These are phyloP conservation scores for Noctua fimbriata DNA, from an alignment of 2,888 invertebrate species.

Conservation along the genomic window DNA sequence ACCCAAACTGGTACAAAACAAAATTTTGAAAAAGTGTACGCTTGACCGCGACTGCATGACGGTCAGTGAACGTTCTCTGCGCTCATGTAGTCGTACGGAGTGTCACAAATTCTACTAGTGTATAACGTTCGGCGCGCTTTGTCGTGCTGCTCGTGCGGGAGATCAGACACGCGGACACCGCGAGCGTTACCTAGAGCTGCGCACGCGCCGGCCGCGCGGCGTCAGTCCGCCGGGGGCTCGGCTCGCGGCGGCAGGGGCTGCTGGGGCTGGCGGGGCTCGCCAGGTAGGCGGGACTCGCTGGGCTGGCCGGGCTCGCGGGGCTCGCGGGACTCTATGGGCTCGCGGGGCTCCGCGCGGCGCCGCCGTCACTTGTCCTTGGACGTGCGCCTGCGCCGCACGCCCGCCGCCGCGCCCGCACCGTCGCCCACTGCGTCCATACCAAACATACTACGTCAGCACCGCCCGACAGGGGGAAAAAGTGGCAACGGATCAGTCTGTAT, in stretches of 20 bases:
- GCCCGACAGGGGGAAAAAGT: constrained; percentile 14
- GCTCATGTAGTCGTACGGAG: constrained; percentile 26
- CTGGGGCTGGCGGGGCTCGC: constrained; percentile 55
- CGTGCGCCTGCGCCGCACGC: constrained; percentile 90
- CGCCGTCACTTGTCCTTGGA: constrained; percentile 94
- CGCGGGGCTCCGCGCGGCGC: constrained; percentile 76
- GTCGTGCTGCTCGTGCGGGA: constrained; percentile 23
- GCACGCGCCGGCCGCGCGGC: constrained; percentile 44
- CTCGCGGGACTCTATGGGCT: constrained; percentile 39
- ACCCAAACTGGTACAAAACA: constrained; percentile 58
- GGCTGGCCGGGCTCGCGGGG: constrained; percentile 52
- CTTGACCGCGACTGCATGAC: constrained; percentile 21
- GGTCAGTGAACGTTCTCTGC: constrained; percentile 34
- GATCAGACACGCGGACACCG: constrained; percentile 21
- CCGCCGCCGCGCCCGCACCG: constrained; percentile 72
- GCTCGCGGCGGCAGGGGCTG: constrained; percentile 76
- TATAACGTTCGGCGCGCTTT: constrained; percentile 37
- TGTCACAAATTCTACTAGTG: constrained; percentile 45
- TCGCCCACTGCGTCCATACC: constrained; percentile 79
- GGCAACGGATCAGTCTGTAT: constrained; percentile 37
- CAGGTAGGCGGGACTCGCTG: constrained; percentile 27
- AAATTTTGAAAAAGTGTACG: constrained; percentile 23
- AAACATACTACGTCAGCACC: constrained; percentile 47
- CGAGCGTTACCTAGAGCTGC: constrained; percentile 38
- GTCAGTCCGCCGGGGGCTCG: constrained; percentile 67